Conservation (phyloP, 2,113 vertebrate species). For the Dasyprocta punctata region DNA sequence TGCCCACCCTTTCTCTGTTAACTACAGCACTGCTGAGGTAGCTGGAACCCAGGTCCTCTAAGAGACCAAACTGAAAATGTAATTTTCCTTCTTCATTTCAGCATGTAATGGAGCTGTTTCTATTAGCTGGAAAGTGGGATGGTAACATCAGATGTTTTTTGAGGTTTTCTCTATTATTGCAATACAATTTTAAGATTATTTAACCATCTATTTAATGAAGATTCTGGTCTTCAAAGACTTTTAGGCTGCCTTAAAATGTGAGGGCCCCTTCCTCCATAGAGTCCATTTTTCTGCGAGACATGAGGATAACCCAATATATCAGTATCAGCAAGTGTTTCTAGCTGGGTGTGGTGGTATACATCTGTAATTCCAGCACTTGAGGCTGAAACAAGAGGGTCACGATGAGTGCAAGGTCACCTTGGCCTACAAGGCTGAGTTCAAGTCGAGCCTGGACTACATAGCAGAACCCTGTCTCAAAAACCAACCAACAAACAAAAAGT, state of each 20-base stretch:
- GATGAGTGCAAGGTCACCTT: neutral
- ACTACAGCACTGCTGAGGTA: neutral
- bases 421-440: neutral
- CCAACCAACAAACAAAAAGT: neutral
- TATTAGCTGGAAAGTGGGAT: neutral
- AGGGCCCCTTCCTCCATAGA: neutral
- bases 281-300: neutral
- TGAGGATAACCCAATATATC: neutral
- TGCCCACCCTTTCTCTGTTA: neutral
- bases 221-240: neutral
- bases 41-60: neutral
- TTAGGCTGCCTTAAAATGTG: neutral
- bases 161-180: neutral
- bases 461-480: neutral
- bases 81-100: neutral
- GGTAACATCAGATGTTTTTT: neutral
- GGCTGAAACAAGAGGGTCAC: neutral
- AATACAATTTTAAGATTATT: neutral
- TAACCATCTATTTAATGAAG: neutral
- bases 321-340: neutral
- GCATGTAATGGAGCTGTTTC: neutral
- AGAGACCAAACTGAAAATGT: neutral
- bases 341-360: neutral
- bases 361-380: neutral
- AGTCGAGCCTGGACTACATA: neutral